Evolutionary conservation across 2,113 vertebrate genomes (phyloP), one percentile per base, ranked within the genome.

Genomic region (Leptocoma aspasia): DNA sequence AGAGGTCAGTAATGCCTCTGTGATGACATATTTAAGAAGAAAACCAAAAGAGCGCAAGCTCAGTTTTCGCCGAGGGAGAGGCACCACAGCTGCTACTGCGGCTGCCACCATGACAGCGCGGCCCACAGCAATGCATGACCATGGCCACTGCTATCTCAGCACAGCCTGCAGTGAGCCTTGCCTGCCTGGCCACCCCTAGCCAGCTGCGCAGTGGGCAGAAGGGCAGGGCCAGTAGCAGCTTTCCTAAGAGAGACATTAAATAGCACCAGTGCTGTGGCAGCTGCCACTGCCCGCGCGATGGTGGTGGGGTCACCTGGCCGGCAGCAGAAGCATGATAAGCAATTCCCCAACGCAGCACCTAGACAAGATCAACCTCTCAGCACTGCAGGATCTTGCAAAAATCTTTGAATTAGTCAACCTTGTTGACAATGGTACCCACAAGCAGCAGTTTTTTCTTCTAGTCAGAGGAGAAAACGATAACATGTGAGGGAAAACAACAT

Each of bases 291-390:
- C 21, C 13, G 1, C 9, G 8, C 2, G 0, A 9, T 49, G 42
- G 42, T 1, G 0, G 19, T 28, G 13, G 28, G 44, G 7, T 26
- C 3, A 0, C 44, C 21, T 15, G 17, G 56, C 28, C 9, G 10
- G 35, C 44, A 50, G 22, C 2, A 5, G 7, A 50, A 50, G 16
- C 42, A 37, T 8, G 11, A 27, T 5, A 6, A 73, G 18, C 28
- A 22, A 31, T 15, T 75, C 42, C 9, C 54, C n/a, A 13, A 23
- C 10, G 4, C 41, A 20, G 28, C 24, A 16, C 22, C 28, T 39
- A 33, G 35, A 16, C 1, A 2, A 77, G 30, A 77, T 41, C 35
- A 41, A 27, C 30, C 17, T 52, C 23, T 41, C 2, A 1, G 30
- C 13, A 21, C 59, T 22, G 17, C 3, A 3, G 45, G 45, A n/a